phyloP scores from a whole-genome alignment of 2,797 vertebrate species.

The Alectoris magna region DNA sequence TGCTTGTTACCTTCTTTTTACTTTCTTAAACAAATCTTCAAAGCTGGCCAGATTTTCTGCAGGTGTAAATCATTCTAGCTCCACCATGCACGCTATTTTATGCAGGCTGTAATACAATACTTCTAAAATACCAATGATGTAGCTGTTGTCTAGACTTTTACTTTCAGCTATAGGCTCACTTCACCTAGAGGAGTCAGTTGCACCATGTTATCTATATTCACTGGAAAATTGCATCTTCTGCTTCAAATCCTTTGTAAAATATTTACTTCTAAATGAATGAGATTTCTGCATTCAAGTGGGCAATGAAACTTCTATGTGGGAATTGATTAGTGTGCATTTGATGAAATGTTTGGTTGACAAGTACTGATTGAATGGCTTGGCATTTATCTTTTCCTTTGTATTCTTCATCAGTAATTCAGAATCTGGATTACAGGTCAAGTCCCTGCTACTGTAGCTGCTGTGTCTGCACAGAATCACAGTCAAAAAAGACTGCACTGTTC shows the following conservation, averaged over 20 bases:
- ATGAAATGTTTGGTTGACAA: not conserved
- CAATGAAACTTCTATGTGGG: not conserved
- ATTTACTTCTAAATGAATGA: not conserved
- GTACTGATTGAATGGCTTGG: not conserved
- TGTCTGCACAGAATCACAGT: not conserved
- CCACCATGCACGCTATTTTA: constrained; percentile 3
- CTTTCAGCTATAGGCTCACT: not conserved
- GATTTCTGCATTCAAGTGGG: not conserved
- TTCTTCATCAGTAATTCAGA: not conserved
- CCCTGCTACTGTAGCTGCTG: not conserved
- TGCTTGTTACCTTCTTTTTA: not conserved
- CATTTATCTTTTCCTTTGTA: not conserved
- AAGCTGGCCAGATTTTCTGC: constrained; percentile 38
- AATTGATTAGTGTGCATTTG: not conserved
- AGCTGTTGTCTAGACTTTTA: constrained; percentile 12
- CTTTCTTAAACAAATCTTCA: constrained; percentile 30
- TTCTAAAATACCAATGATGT: constrained; percentile 33
- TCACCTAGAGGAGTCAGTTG: not conserved
- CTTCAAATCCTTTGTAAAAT: not conserved
- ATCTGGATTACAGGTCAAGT: fast-evolving
- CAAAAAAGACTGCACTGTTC: not conserved
- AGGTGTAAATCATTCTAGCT: constrained; percentile 48
- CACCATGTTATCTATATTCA: not conserved
- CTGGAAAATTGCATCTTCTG: not conserved
- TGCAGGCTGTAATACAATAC: not conserved